Base-by-base conservation (phyloP, 2,113 vertebrate genomes). In the Myotis yumanensis region DNA sequence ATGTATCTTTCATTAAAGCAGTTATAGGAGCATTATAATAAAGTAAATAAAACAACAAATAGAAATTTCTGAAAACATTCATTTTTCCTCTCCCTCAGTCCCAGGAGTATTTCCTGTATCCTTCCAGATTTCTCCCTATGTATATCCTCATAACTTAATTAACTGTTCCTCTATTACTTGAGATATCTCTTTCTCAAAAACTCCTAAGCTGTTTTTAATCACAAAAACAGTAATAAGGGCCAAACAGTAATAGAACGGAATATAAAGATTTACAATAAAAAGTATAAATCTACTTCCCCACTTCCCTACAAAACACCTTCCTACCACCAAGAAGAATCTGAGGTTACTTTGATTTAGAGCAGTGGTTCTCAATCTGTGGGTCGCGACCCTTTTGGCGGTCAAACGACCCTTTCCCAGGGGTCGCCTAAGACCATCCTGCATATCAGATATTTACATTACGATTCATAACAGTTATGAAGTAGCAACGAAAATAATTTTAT, bases 1-100 rank as follows among this genome's bases (percentile, higher is more conserved):
- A 37, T 86, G 14, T 90, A 75, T 79, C 90, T 94, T 94, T 87
- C 17, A 80, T 88, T 95, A 75, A 79, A 93, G n/a, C 18, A 40
- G 4, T 93, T 93, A 16, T 62, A 88, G 88, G 52, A 76, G 7
- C 51, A 48, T 68, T 69, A 79, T 88, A 88, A 80, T 83, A 95
- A 64, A 82, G 48, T 75, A 81, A 89, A 64, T 32, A 93, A 86
- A 88, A 52, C 16, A 84, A 64, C 73, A 28, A 43, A 35, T 92
- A 28, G 82, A 66, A 96, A 84, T 48, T 89, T 89, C 6, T 66
- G 62, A 91, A 94, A 54, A 11, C 4, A 54, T 90, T 85, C 4
- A 82, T 85, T 86, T 91, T 32, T 94, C 23, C 40, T 6, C 15
- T 69, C 11, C 32, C 5, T 15, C 43, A 79, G 28, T 68, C 40